Evolutionary conservation across 2,113 vertebrate genomes (phyloP).

Genomic region (human): GRCh38 chr15:95020501-95021000

Average conservation of each 20-base stretch:
- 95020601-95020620: background rate
- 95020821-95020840: background rate
- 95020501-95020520: accelerated
- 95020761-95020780: background rate
- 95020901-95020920: background rate
- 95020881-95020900: background rate
- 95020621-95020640: background rate
- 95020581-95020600: background rate
- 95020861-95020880: background rate
- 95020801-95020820: background rate
- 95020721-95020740: too few species aligned
- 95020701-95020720: background rate
- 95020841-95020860: background rate
- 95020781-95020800: background rate
- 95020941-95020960: background rate
- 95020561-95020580: background rate
- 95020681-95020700: background rate
- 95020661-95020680: background rate
- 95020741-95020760: background rate
- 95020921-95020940: background rate
- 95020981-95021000: background rate
- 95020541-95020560: background rate
- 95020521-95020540: background rate
- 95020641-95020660: background rate
- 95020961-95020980: background rate